Percentiles rank a stretch among this genome's conserved stretches.
phyloP scores from a whole-genome alignment of 2,113 vertebrate species.

The Heloderma charlesbogerti region DNA sequence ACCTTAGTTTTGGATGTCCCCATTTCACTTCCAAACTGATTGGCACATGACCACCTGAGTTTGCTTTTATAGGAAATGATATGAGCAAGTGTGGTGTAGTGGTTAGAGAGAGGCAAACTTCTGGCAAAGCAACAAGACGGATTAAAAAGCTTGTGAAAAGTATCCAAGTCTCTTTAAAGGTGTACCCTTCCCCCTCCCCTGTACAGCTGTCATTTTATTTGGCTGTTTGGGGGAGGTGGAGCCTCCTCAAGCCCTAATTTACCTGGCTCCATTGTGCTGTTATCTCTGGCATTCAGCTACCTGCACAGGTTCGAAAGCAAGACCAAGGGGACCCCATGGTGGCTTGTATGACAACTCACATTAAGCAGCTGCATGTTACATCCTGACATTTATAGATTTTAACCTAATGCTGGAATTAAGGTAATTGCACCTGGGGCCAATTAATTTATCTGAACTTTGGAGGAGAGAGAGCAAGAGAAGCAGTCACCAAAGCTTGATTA shows the following conservation, averaged over 20 bases:
- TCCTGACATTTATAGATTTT: conserved; percentile 76
- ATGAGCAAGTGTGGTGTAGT: not conserved
- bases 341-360: not conserved
- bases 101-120: not conserved
- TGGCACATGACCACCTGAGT: not conserved
- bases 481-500: not conserved
- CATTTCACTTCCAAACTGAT: not conserved
- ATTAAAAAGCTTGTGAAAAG: no score
- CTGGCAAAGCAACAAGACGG: not conserved
- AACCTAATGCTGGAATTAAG: conserved; percentile 76
- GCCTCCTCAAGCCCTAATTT: no score
- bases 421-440: conserved; percentile 63
- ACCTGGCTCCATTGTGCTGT: not conserved
- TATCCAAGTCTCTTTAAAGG: not conserved
- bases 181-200: not conserved
- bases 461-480: conserved; percentile 14
- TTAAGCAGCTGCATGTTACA: conserved; percentile 38
- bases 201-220: not conserved
- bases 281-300: not conserved
- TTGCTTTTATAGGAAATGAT: not conserved
- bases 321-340: rapidly evolving
- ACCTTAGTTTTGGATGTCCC: not conserved
- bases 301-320: not conserved
- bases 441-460: conserved; percentile 58
- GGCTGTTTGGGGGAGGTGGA: not conserved